phyloP scores from a whole-genome alignment of 2,888 invertebrate species.

The Chrysina gloriosa region DNA sequence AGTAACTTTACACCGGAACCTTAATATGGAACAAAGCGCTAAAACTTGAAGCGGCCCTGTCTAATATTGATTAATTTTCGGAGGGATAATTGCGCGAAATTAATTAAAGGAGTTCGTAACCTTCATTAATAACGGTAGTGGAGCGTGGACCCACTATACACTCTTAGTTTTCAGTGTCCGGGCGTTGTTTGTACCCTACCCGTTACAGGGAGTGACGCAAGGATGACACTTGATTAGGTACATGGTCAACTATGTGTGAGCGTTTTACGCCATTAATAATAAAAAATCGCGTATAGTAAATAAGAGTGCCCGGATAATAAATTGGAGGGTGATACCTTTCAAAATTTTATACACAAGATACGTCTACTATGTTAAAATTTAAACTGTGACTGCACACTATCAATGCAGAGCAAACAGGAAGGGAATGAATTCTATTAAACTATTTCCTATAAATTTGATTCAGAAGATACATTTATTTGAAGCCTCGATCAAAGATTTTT shows the following conservation, averaged over 20 bases:
- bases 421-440: no score
- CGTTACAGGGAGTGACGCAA: slow-evolving; percentile 14
- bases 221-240: slow-evolving; percentile 34
- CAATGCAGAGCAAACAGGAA: no score
- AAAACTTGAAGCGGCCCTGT: slow-evolving; percentile 32
- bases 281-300: no score
- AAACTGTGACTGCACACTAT: no score
- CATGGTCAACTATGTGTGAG: slow-evolving; percentile 12
- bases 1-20: slow-evolving; percentile 26
- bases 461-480: no score
- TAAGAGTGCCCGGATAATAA: no score
- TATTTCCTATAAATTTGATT: no score
- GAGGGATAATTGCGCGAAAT: slow-evolving; percentile 65
- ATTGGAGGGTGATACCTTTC: no score
- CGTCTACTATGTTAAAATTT: no score
- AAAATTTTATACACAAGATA: no score
- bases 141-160: slow-evolving; percentile 21
- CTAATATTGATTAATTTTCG: slow-evolving; percentile 65
- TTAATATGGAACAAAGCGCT: slow-evolving; percentile 26
- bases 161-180: slow-evolving; percentile 24
- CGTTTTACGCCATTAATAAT: neutral
- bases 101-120: slow-evolving; percentile 66
- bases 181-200: neutral
- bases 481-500: no score
- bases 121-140: slow-evolving; percentile 64